Base-by-base conservation (phyloP, 2,888 invertebrate species). In the Pecten maximus region DNA sequence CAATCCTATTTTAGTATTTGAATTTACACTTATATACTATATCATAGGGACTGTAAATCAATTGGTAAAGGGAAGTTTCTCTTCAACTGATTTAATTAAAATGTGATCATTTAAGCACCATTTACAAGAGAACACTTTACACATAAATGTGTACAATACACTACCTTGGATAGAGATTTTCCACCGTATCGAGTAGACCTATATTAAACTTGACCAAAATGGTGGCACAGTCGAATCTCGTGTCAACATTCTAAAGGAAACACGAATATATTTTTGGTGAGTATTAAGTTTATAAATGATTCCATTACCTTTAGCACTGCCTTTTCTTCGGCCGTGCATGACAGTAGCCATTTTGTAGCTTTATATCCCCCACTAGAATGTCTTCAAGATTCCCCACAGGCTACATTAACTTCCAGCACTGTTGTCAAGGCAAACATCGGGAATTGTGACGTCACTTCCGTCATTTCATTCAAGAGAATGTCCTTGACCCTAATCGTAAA, bases 281-380 rank as follows among this genome's bases (percentile, higher is more conserved):
- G 12, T 35, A 10, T 74, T 35, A 0, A 28, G 28, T 3, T 74
- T 10, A 15, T 35, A 12, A 74, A 35, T 74, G 28, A 88, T 88
- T 50, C 23, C 89, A 91, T 91, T 93, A 95, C 95, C 93, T 94
- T 93, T 92, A 48, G 91, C 92, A 50, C 93, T 90, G 35, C 96
- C 96, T 92, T 94, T 95, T 86, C 96, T 93, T 89, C 96, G 93
- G 35, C 96, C 96, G 88, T 96, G 95, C 93, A 95, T 90, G 23
- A 96, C 94, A 23, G 94, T 94, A 44, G 95, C 92, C 95, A 95
- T 95, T 89, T 87, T 94, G 74, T 19, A 88, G 88, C 88, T 28
- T 28, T 10, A 74, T 23, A 88, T 89, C 60, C n/a, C 87, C 39
- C n/a, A 48, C 40, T 40, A 50, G 87, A 88, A n/a, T 19, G 35